Evolutionary conservation across 2,797 vertebrate genomes (phyloP).

Genomic region (Coccyzus lansbergi): DNA sequence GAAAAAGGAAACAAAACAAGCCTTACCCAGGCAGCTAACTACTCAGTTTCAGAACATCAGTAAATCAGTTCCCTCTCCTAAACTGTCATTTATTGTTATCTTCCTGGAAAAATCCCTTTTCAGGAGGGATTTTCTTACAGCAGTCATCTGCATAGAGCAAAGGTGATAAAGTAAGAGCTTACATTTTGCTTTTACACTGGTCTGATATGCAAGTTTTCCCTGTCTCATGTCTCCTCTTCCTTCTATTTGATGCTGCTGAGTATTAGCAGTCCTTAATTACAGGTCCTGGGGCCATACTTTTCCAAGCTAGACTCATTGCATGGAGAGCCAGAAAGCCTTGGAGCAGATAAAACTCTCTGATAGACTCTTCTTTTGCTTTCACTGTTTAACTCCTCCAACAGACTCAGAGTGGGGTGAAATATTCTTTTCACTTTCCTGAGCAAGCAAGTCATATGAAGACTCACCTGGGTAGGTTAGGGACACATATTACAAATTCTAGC

Average conservation of each 20-base stretch:
- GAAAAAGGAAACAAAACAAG: not conserved
- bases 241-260: not conserved
- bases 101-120: not conserved
- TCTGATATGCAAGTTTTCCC: not conserved
- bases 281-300: not conserved
- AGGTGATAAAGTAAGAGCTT: not conserved
- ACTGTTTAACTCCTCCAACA: not conserved
- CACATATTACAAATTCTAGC: not conserved
- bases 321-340: not conserved
- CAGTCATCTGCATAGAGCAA: not conserved
- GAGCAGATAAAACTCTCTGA: not conserved
- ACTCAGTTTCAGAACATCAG: not conserved
- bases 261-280: slow-evolving; percentile 25
- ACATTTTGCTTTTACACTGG: not conserved
- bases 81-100: not conserved
- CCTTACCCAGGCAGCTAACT: not conserved
- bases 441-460: not conserved
- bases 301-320: not conserved
- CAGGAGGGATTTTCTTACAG: not conserved
- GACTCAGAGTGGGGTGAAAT: not conserved
- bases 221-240: not conserved
- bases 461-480: not conserved
- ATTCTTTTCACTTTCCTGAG: not conserved
- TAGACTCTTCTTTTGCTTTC: not conserved
- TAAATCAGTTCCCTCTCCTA: not conserved